Conservation (phyloP, 2,888 invertebrate species). For the Epistrophe grossulariae region DNA sequence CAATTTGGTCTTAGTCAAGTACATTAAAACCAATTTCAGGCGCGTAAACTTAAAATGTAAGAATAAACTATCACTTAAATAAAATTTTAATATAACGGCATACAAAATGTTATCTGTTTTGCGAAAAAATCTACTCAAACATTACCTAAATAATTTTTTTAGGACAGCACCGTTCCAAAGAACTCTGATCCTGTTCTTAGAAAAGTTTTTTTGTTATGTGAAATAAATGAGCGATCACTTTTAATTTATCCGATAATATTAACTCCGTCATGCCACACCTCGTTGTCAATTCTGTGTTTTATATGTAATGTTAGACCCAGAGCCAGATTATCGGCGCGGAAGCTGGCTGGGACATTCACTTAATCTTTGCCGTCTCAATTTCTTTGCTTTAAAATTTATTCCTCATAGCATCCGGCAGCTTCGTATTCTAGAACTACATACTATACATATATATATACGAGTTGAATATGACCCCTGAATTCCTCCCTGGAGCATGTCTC, state of each 20-base stretch:
- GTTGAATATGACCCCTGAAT: slow-evolving; percentile 11
- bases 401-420: slow-evolving; percentile 39
- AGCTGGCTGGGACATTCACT: slow-evolving; percentile 8
- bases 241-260: slow-evolving; percentile 31
- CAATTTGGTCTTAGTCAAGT: too few species aligned
- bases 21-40: too few species aligned
- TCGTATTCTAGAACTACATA: slow-evolving; percentile 5
- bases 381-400: slow-evolving; percentile 43
- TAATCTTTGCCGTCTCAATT: slow-evolving; percentile 17
- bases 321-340: background rate
- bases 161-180: background rate
- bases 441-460: background rate
- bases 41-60: too few species aligned
- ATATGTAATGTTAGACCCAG: background rate
- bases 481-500: slow-evolving; percentile 36
- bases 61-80: too few species aligned
- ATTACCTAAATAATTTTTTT: background rate
- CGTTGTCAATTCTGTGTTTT: slow-evolving; percentile 9
- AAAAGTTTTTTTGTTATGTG: background rate
- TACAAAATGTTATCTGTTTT: too few species aligned
- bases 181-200: background rate
- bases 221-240: slow-evolving; percentile 36
- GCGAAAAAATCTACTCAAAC: background rate
- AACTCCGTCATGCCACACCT: slow-evolving; percentile 1
- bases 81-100: too few species aligned